These are phyloP conservation scores for Scytalopus superciliaris DNA, from an alignment of 2,113 vertebrate genomes.

Conservation along the genomic window DNA sequence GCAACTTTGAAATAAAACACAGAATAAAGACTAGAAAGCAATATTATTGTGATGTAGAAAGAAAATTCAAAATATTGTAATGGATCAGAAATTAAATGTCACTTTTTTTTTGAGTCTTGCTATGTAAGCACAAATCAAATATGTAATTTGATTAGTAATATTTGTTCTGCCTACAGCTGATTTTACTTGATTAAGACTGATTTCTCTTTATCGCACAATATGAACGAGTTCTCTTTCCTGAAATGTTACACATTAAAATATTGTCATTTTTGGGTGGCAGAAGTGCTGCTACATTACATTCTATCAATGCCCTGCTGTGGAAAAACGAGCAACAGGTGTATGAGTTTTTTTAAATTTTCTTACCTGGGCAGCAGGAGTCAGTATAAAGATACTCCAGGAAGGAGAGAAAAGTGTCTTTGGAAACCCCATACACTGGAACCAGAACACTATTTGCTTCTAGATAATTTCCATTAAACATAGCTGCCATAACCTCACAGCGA, in stretches of 20 bases:
- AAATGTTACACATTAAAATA: neutral
- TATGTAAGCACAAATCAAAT: neutral
- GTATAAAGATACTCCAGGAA: conserved; percentile 97
- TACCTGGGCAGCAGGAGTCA: conserved; percentile 94
- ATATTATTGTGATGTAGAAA: neutral
- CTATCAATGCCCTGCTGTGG: neutral
- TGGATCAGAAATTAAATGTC: neutral
- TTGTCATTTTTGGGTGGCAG: neutral
- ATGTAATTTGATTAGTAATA: neutral
- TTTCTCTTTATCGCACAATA: neutral
- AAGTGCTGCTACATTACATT: neutral
- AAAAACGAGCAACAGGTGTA: neutral
- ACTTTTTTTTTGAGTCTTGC: neutral
- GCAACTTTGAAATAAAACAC: neutral
- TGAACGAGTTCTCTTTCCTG: neutral
- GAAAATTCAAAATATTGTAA: neutral
- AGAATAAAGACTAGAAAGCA: neutral
- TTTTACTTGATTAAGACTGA: neutral
- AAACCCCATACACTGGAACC: conserved; percentile 92
- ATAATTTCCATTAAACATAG: conserved; percentile 97
- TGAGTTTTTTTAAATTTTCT: neutral
- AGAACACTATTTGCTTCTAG: conserved; percentile 89
- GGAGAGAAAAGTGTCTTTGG: conserved; percentile 94
- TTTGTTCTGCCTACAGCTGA: neutral
- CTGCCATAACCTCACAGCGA: conserved; percentile 96